A percentile compares a stretch with the other conserved stretches of the same genome.
Conservation (phyloP, 2,797 vertebrate genomes). For the Tragopan temminckii region DNA sequence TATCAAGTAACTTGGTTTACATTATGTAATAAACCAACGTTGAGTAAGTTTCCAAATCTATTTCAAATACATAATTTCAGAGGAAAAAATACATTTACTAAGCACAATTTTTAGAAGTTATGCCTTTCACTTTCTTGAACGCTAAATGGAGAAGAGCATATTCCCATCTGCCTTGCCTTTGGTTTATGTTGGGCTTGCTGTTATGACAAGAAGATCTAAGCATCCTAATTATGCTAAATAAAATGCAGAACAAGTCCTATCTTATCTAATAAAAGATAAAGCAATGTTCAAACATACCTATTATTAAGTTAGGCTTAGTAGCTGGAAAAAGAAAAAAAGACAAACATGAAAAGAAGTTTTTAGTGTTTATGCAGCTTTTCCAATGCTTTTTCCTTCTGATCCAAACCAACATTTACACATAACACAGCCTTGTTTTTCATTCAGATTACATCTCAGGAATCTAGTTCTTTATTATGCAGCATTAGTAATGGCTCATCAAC, state of each 20-base stretch:
- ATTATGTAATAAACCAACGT: background rate
- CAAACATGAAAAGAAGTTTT: background rate
- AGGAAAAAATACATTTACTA: background rate
- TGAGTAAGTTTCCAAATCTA: background rate
- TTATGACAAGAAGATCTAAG: background rate
- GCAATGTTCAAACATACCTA: background rate
- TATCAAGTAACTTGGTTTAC: background rate
- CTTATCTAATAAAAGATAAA: background rate
- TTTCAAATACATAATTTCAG: background rate
- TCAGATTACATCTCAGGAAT: background rate
- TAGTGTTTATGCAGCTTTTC: background rate
- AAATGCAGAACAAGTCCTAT: background rate
- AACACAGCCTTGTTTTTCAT: background rate
- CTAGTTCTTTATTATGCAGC: background rate
- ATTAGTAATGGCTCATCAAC: background rate
- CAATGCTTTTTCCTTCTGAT: background rate
- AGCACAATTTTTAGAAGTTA: background rate
- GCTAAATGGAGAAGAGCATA: background rate
- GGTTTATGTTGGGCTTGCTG: background rate
- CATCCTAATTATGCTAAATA: background rate
- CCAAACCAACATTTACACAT: background rate
- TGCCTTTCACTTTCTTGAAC: background rate
- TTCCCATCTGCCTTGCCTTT: background rate
- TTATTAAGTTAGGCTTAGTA: background rate
- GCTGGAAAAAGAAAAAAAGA: background rate